Percentiles rank a stretch among this genome's conserved stretches.
phyloP scores from a whole-genome alignment of 2,888 invertebrate genomes.

The Candidula unifasciata region DNA sequence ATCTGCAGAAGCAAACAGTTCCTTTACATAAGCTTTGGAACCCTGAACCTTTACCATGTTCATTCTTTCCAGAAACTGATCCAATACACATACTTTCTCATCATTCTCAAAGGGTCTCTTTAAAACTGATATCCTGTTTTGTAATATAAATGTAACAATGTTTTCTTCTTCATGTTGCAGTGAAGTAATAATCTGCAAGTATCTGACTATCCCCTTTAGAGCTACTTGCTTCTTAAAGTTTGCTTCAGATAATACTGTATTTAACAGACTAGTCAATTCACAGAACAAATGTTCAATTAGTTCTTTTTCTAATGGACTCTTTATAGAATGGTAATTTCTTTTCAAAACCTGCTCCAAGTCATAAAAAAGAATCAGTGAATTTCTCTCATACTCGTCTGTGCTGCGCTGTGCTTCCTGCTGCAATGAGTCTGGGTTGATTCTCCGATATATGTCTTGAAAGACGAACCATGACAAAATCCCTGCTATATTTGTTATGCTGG shows the following conservation, averaged over 20 bases:
- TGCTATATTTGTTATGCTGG: not conserved
- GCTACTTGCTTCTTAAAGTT: not conserved
- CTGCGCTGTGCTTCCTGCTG: constrained; percentile 32
- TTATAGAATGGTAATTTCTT: not conserved
- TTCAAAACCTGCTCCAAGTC: constrained; percentile 25
- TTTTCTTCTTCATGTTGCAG: not conserved
- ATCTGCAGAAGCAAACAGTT: constrained; percentile 19
- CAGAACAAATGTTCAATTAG: constrained; percentile 9
- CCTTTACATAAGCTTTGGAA: not conserved
- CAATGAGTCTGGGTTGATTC: constrained; percentile 21
- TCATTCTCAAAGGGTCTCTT: constrained; percentile 11
- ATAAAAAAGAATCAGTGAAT: constrained; percentile 1
- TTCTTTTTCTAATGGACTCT: constrained; percentile 2
- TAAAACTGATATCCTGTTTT: not conserved
- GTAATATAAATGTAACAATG: constrained; percentile 28
- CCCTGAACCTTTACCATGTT: not conserved
- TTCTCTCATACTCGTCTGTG: constrained; percentile 49
- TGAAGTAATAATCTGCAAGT: not conserved
- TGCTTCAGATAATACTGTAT: not conserved
- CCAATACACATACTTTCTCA: not conserved
- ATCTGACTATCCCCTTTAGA: not conserved
- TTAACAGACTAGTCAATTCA: constrained; percentile 3
- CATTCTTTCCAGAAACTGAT: constrained; percentile 21
- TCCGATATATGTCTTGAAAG: constrained; percentile 18
- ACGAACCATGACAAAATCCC: constrained; percentile 25